Base-by-base conservation (phyloP, 2,797 vertebrate species). In the Sebastes jordani region DNA sequence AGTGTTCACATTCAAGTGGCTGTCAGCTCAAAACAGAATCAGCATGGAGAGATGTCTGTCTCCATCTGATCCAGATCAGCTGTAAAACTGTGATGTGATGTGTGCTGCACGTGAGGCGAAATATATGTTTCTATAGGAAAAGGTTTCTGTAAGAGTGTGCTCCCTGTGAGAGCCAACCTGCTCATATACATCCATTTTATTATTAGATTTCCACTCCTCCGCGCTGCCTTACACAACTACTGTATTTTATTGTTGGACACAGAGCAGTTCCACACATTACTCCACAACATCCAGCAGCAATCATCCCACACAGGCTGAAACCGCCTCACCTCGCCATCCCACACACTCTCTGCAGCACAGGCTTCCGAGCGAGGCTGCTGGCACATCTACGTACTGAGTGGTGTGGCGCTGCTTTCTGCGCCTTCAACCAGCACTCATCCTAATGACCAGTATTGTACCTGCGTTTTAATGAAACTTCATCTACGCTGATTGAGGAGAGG, bases 291-390 rank as follows among this genome's bases (percentile, higher is more conserved):
- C 81, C 80, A 83, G 84, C 78, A 83, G 84, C 73, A 58, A 58
- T 38, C 88, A 46, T 88, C 90, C 92, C 89, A 92, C 93, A 76
- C 90, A 86, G 68, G 74, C 76, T 78, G 59, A 74, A 27, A 30
- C 70, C 1, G 67, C 82, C 59, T 91, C 90, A 85, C 88, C 84
- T 82, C 84, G 5, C 56, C 89, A 73, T 83, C 92, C 91, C 88
- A 92, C 90, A 29, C 88, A 71, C 72, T 71, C 32, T 74, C 32
- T 74, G 74, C 80, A 78, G 85, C 42, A 8, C 61, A 22, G 32
- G 55, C 59, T 62, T 71, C 66, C 1, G 22, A 14, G 78, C 3
- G 54, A 75, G 30, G 78, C 38, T 54, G 78, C 72, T 13, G 66
- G 61, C 30, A 62, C 49, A 36, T 62, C 54, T 18, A 0, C 16